A percentile compares a stretch with the other conserved stretches of the same genome.
Conservation (phyloP, 2,888 invertebrate species). For the Cephus runcator region DNA sequence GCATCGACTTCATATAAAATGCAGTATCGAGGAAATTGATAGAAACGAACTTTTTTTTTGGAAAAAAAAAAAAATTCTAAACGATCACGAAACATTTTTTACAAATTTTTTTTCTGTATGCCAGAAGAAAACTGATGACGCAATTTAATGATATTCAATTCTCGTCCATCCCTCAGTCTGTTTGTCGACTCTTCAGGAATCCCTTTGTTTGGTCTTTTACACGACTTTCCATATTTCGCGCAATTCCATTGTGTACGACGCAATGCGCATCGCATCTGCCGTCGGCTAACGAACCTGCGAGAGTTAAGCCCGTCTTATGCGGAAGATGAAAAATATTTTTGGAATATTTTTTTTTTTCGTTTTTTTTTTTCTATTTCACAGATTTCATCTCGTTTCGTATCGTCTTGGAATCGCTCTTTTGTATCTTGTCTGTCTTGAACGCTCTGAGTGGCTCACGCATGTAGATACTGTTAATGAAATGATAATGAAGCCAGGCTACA, state of each 20-base stretch:
- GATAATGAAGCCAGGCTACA: background rate
- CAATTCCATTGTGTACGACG: constrained; percentile 20
- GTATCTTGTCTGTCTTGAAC: background rate
- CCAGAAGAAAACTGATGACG: constrained; percentile 28
- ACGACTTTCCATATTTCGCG: constrained; percentile 21
- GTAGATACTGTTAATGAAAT: background rate
- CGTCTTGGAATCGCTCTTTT: background rate
- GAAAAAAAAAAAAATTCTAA: background rate
- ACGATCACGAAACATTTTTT: background rate
- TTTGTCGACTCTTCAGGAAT: constrained; percentile 31
- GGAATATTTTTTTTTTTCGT: background rate
- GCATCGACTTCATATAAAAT: background rate
- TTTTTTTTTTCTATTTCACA: background rate
- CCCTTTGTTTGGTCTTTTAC: constrained; percentile 30
- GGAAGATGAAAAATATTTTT: background rate
- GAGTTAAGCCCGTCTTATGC: background rate
- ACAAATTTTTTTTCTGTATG: background rate
- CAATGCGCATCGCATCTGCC: constrained; percentile 2
- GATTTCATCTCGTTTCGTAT: background rate
- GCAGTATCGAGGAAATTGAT: background rate
- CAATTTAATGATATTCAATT: constrained; percentile 45
- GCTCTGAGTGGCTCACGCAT: background rate
- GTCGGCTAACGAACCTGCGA: background rate
- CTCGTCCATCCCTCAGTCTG: constrained; percentile 26
- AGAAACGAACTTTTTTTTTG: background rate